phyloP scores from a whole-genome alignment of 2,888 invertebrate genomes.

The Ceriagrion tenellum region DNA sequence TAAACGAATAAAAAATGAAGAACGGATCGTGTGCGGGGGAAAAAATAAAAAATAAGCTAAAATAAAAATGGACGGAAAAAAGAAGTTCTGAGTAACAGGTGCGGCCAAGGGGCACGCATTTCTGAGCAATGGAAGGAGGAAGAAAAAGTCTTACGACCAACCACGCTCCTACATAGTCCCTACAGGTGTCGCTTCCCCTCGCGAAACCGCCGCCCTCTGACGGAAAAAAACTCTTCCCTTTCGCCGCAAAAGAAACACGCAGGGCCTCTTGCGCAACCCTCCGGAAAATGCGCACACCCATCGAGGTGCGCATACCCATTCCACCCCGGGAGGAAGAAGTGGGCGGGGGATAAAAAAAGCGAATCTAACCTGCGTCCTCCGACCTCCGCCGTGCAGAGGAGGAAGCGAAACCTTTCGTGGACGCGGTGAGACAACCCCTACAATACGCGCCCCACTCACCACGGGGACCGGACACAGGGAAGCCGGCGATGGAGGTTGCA shows the following conservation, averaged over 20 bases:
- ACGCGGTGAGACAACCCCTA: not conserved
- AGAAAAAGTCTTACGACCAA: not conserved
- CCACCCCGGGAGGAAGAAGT: not conserved
- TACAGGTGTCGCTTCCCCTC: constrained; percentile 7
- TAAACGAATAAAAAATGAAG: not conserved
- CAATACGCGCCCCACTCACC: not conserved
- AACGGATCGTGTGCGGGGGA: not conserved
- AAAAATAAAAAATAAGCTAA: not conserved
- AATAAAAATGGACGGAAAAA: not conserved
- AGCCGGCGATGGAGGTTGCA: not conserved
- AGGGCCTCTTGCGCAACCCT: not conserved
- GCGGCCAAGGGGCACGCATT: not conserved
- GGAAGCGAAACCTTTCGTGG: not conserved
- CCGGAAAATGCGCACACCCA: not conserved
- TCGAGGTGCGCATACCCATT: not conserved
- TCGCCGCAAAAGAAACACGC: not conserved
- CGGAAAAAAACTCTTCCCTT: not conserved
- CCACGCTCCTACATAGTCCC: not conserved
- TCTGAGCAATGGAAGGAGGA: not conserved
- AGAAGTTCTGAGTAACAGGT: not conserved
- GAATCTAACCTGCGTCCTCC: too few relatives aligned
- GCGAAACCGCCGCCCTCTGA: not conserved
- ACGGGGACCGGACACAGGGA: not conserved
- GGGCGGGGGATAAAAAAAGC: not conserved
- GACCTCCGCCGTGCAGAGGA: too few relatives aligned